Evolutionary conservation across 2,797 vertebrate genomes (phyloP), one percentile per base, ranked within the genome.

Genomic region (Tenualosa ilisha): DNA sequence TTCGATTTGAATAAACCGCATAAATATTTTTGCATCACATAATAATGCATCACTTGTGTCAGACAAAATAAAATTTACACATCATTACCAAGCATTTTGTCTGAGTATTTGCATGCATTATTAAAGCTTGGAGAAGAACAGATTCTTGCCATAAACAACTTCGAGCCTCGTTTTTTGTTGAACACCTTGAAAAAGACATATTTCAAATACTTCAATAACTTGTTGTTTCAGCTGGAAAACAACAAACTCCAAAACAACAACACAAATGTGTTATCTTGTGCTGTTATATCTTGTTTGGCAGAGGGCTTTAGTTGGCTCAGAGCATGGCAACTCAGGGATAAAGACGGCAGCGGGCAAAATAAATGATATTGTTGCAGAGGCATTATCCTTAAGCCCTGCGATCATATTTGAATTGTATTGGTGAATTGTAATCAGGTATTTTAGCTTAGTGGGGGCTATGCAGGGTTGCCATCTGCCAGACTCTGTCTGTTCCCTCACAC

Each of bases 401-500:
- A 95, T 96, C 95, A 93, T 95, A 96, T 96, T 96, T 94, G 94
- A 97, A 96, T 96, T 96, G 95, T 96, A 96, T 95, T 93, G 93
- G 90, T 95, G 97, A 99, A 99, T 99, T 95, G 94, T 97, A 98
- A 99, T 98, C 97, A 98, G 97, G 96, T 98, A 96, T 97, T 99
- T 98, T 97, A 97, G 97, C 96, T 97, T 97, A 97, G 96, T 94
- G 94, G 93, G 93, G 94, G 95, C 95, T 88, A 85, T 86, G 86
- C 96, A 94, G 96, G 94, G 94, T 94, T 96, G 96, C 96, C 96
- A 96, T 96, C 96, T 97, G 96, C 93, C 95, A 94, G 91, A 91
- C 92, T 93, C 95, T 86, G 95, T 95, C 93, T 92, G 92, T 94
- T 95, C 72, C 40, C 91, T 91, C 90, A 91, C 86, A 86, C 72